phyloP scores from a whole-genome alignment of 2,113 vertebrate species.

The Cephalopterus ornatus region DNA sequence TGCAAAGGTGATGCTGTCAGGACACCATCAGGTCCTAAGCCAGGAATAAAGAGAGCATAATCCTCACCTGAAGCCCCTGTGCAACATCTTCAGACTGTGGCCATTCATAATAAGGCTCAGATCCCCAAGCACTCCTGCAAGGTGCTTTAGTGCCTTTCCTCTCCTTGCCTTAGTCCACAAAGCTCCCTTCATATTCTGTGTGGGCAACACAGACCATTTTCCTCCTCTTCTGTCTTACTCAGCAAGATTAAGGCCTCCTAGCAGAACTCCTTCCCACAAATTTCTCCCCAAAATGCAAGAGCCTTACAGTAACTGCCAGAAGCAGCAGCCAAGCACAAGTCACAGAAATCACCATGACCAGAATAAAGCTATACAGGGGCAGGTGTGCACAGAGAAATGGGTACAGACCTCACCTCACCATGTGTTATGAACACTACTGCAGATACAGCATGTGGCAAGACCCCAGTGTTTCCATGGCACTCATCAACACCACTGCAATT shows the following conservation, averaged over 20 bases:
- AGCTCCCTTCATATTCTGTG: neutral
- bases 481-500: neutral
- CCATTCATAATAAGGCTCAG: neutral
- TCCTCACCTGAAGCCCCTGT: neutral
- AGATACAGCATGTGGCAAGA: accelerated
- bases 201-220: neutral
- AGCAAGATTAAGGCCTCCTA: neutral
- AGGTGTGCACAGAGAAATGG: neutral
- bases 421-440: neutral
- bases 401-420: neutral
- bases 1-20: neutral
- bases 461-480: neutral
- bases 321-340: neutral
- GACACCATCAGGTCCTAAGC: neutral
- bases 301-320: neutral
- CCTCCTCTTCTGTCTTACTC: neutral
- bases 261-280: neutral
- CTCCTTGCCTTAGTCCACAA: neutral
- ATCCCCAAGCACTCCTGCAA: neutral
- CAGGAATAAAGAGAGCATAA: neutral
- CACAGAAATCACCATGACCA: accelerated
- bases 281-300: neutral
- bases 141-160: neutral
- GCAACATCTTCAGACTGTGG: neutral
- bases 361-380: neutral